These are phyloP conservation scores for Antrozous pallidus DNA, from an alignment of 2,797 vertebrate species.

Conservation along the genomic window DNA sequence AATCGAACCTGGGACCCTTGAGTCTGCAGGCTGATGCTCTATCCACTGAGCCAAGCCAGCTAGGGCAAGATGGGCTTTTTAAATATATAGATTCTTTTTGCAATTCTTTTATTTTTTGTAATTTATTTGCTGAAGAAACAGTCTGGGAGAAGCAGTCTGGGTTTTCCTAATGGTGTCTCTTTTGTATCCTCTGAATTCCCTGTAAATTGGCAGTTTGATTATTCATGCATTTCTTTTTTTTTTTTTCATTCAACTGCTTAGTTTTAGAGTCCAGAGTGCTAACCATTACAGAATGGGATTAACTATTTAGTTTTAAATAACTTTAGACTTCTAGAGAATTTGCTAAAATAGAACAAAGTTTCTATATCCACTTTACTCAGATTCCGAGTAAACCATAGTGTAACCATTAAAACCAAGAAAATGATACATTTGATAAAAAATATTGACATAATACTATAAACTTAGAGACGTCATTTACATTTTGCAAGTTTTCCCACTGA, in stretches of 20 bases:
- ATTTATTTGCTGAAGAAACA: slow-evolving; percentile 29
- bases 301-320: slow-evolving; percentile 27
- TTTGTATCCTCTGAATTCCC: not conserved
- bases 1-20: no score
- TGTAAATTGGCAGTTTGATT: slow-evolving; percentile 41
- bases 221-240: not conserved
- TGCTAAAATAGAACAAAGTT: not conserved
- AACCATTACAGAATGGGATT: no score
- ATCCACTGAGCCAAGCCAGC: no score
- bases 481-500: not conserved
- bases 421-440: not conserved
- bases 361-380: not conserved
- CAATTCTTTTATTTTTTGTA: not conserved
- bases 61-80: not conserved
- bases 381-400: not conserved
- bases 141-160: not conserved
- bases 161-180: not conserved
- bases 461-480: not conserved
- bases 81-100: not conserved
- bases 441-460: not conserved
- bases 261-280: no score
- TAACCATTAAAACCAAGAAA: not conserved
- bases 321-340: slow-evolving; percentile 15
- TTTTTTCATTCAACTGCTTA: no score
- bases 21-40: no score